Evolutionary conservation across 2,797 vertebrate genomes (phyloP).

Genomic region (Eidolon dupreanum): DNA sequence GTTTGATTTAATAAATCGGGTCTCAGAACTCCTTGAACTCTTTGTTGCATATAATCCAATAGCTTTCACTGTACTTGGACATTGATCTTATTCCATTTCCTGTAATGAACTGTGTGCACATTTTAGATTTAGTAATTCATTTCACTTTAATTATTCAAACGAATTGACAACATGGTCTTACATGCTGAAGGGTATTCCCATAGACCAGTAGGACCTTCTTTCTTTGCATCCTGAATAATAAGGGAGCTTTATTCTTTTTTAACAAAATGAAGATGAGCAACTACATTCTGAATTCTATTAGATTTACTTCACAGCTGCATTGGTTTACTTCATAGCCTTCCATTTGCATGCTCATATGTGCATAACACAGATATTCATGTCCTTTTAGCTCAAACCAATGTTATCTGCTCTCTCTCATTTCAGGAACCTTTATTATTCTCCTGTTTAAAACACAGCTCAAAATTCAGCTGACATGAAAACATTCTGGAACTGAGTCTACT

Average conservation of each 20-base stretch:
- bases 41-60: not conserved
- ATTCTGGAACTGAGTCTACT: not conserved
- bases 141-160: constrained; percentile 39
- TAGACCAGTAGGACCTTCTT: not conserved
- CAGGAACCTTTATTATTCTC: not conserved
- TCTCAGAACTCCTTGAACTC: constrained; percentile 26
- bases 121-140: constrained; percentile 22
- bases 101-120: not conserved
- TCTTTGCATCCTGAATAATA: constrained; percentile 8
- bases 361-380: not conserved
- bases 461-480: not conserved
- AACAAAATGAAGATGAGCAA: constrained; percentile 42
- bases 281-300: constrained; percentile 38
- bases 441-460: not conserved
- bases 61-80: not conserved
- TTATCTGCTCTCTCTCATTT: not conserved
- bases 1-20: constrained; percentile 11
- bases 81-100: constrained; percentile 29
- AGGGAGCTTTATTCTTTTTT: constrained; percentile 9
- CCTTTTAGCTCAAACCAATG: not conserved
- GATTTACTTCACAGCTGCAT: not conserved
- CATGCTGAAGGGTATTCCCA: not conserved
- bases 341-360: not conserved
- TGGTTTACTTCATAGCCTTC: not conserved
- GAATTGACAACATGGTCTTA: not conserved